Evolutionary conservation across 2,888 invertebrate species (phyloP).

Genomic region (Charanyca ferruginea): DNA sequence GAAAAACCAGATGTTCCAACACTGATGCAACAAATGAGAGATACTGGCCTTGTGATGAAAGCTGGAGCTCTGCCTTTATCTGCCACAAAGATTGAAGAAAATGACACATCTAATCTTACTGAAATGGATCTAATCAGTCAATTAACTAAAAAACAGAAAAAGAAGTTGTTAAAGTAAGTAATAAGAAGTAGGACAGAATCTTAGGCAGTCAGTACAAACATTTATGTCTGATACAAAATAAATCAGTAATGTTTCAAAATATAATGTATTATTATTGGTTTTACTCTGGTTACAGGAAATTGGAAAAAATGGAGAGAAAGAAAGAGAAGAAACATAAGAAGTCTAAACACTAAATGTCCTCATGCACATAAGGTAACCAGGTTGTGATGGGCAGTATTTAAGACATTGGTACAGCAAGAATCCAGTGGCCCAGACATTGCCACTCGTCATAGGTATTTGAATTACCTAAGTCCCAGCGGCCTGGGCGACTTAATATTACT

Average conservation of each 20-base stretch:
- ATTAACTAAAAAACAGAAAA: slow-evolving; percentile 96
- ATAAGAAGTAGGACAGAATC: neutral
- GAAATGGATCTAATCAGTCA: slow-evolving; percentile 96
- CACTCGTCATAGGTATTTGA: neutral
- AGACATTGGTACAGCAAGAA: neutral
- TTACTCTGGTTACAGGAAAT: slow-evolving; percentile 88
- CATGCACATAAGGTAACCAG: neutral
- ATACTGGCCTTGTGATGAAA: slow-evolving; percentile 97
- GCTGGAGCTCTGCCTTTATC: slow-evolving; percentile 93
- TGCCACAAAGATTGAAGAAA: slow-evolving; percentile 91
- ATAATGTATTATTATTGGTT: neutral
- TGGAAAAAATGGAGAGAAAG: slow-evolving; percentile 93
- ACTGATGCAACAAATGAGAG: slow-evolving; percentile 97
- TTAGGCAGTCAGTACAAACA: neutral
- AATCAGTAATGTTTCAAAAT: too few relatives aligned
- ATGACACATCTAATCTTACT: slow-evolving; percentile 90
- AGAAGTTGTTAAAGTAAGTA: slow-evolving; percentile 95
- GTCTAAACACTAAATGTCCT: slow-evolving; percentile 68
- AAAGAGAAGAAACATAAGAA: slow-evolving; percentile 86
- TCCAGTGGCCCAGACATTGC: neutral
- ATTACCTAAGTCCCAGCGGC: neutral
- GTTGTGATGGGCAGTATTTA: slow-evolving; percentile 6
- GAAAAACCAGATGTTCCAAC: slow-evolving; percentile 92
- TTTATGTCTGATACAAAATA: too few relatives aligned
- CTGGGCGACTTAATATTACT: too few relatives aligned